phyloP scores from a whole-genome alignment of 53 echinoderm and acorn worm species.

The Apostichopus leukothele region DNA sequence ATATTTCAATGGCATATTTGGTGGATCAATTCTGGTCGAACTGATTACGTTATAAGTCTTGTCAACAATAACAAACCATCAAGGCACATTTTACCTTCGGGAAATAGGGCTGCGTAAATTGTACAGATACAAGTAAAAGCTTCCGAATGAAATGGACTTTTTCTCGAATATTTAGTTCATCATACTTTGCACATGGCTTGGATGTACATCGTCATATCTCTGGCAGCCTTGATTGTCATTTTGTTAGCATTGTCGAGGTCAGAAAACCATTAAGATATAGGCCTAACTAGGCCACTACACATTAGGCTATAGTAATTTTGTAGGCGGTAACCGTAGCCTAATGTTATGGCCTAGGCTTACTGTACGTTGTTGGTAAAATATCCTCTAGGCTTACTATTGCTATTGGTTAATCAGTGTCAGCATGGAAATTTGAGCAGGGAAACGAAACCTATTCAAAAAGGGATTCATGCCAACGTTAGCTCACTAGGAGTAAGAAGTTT shows the following conservation, averaged over 20 bases:
- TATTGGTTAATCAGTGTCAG: no score
- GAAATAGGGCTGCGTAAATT: neutral
- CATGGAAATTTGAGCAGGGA: no score
- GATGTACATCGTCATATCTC: slow-evolving; percentile 43
- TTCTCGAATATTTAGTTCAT: neutral
- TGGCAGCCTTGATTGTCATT: slow-evolving; percentile 7
- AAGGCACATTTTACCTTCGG: neutral
- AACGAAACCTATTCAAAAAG: no score
- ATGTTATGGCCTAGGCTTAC: neutral
- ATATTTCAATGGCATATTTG: no score
- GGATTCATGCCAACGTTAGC: no score
- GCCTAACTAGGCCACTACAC: neutral
- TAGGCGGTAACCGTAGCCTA: neutral
- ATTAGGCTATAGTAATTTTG: no score
- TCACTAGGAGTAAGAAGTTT: no score
- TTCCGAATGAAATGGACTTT: no score
- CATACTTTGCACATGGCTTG: slow-evolving; percentile 26
- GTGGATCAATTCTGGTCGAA: no score
- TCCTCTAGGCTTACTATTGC: neutral
- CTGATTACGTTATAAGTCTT: no score
- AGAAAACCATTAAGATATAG: neutral
- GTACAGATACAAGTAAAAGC: neutral
- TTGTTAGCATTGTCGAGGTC: slow-evolving; percentile 49
- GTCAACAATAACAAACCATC: slow-evolving; percentile 5
- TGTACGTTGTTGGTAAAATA: no score